Percentiles rank a stretch among this genome's conserved stretches.
Conservation (phyloP, 2,888 invertebrate species). For the Xestia c-nigrum region DNA sequence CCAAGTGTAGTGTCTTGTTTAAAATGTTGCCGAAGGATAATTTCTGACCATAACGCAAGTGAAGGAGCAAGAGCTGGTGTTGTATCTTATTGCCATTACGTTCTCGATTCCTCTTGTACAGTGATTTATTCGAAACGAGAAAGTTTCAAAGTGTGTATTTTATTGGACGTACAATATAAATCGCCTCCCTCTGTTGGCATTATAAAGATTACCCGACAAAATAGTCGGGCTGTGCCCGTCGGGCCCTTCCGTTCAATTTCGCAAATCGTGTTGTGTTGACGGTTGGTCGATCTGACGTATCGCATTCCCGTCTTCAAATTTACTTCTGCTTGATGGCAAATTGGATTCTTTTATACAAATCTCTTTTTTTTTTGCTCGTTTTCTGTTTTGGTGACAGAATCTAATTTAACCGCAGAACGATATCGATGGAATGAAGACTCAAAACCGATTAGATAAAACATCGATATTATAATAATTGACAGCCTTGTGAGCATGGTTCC, state of each 20-base stretch:
- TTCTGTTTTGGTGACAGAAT: constrained; percentile 42
- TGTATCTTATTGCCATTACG: background rate
- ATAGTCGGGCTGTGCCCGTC: constrained; percentile 78
- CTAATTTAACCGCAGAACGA: background rate
- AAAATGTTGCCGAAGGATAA: background rate
- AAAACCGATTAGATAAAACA: background rate
- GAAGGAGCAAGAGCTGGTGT: background rate
- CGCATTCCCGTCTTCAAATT: constrained; percentile 73
- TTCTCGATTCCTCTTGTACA: constrained; percentile 30
- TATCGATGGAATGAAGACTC: constrained; percentile 3
- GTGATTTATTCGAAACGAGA: constrained; percentile 51
- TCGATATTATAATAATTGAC: background rate
- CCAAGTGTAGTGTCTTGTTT: background rate
- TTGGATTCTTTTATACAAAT: constrained; percentile 76
- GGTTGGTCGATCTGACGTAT: constrained; percentile 77
- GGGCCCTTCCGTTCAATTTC: constrained; percentile 83
- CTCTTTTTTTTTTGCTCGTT: constrained; percentile 55
- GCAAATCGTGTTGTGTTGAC: constrained; percentile 79
- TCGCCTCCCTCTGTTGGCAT: constrained; percentile 71
- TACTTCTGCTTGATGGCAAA: constrained; percentile 77
- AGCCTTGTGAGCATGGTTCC: background rate
- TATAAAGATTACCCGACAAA: constrained; percentile 80
- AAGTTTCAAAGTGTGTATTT: constrained; percentile 63
- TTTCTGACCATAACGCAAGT: background rate
- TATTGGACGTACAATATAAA: constrained; percentile 66